Percentiles rank a stretch among this genome's conserved stretches.
These are phyloP conservation scores for Panagrolaimus sp. DNA, from an alignment of 1,140 invertebrate genomes.

Conservation along the genomic window DNA sequence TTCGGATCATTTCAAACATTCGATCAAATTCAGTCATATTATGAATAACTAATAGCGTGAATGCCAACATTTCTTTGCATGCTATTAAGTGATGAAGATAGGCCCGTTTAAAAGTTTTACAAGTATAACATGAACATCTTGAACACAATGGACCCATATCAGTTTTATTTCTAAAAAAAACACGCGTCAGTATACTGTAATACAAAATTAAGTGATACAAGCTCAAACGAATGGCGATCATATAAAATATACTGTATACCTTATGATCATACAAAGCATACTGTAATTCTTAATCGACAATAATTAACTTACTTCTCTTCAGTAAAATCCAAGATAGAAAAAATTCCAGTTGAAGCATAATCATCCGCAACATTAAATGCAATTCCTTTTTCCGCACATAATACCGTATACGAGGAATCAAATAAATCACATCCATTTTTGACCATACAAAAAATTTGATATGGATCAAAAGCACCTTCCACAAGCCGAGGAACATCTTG, in stretches of 20 bases:
- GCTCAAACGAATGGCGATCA: no score
- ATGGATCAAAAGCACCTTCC: slow-evolving; percentile 37
- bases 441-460: slow-evolving; percentile 33
- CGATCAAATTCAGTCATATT: slow-evolving; percentile 50
- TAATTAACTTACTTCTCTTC: slow-evolving; percentile 36
- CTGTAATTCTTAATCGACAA: slow-evolving; percentile 66
- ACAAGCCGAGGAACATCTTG: slow-evolving; percentile 21
- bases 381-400: slow-evolving; percentile 31
- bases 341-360: slow-evolving; percentile 33
- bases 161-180: slow-evolving; percentile 41
- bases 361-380: slow-evolving; percentile 32
- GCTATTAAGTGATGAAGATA: slow-evolving; percentile 77
- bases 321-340: slow-evolving; percentile 42
- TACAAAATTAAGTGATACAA: no score
- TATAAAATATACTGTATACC: no score
- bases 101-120: slow-evolving; percentile 73
- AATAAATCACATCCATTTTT: slow-evolving; percentile 37
- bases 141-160: slow-evolving; percentile 40
- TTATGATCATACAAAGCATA: no score
- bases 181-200: no score
- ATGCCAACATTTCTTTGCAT: slow-evolving; percentile 71
- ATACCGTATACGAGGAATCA: slow-evolving; percentile 31
- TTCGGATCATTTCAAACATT: slow-evolving; percentile 47
- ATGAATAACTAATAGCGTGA: slow-evolving; percentile 71
- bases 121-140: slow-evolving; percentile 64